Percentiles rank a stretch among this genome's conserved stretches.
These are phyloP conservation scores for Ennomos erosarius DNA, from an alignment of 2,888 invertebrate genomes.

Conservation along the genomic window DNA sequence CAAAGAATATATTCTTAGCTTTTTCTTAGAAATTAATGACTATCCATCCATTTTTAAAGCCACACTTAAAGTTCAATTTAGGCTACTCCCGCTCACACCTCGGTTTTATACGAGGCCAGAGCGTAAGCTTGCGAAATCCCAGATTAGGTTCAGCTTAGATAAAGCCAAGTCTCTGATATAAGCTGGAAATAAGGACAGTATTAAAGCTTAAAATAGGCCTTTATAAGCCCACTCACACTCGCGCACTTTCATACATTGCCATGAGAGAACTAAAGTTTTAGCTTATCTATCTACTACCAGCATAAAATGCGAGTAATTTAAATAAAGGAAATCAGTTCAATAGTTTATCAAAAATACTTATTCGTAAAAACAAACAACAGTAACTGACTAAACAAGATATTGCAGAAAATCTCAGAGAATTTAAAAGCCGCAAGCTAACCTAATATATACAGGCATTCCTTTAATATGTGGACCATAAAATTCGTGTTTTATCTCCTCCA, in stretches of 20 bases:
- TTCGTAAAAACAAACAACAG: background rate
- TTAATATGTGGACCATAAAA: constrained; percentile 44
- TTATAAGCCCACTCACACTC: background rate
- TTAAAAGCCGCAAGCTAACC: constrained; percentile 20
- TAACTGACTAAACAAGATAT: background rate
- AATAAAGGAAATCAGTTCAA: too few species aligned
- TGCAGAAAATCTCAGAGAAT: constrained; percentile 8
- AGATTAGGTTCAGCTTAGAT: constrained; percentile 18
- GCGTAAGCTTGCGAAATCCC: constrained; percentile 19
- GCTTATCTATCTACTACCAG: too few species aligned
- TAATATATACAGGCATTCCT: constrained; percentile 26
- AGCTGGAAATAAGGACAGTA: constrained; percentile 1
- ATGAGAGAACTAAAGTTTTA: too few species aligned
- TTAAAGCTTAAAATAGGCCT: background rate
- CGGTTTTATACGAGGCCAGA: constrained; percentile 10
- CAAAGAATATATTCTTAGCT: background rate
- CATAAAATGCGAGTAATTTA: too few species aligned
- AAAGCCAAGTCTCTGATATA: constrained; percentile 9
- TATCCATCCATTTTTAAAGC: background rate
- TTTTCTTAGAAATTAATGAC: background rate
- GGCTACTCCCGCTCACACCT: constrained; percentile 6
- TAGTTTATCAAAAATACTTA: too few species aligned
- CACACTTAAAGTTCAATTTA: constrained; percentile 6
- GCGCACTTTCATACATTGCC: background rate
- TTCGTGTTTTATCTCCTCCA: constrained; percentile 52